These are phyloP conservation scores for Chrysomela aeneicollis DNA, from an alignment of 2,888 invertebrate species.

Conservation along the genomic window DNA sequence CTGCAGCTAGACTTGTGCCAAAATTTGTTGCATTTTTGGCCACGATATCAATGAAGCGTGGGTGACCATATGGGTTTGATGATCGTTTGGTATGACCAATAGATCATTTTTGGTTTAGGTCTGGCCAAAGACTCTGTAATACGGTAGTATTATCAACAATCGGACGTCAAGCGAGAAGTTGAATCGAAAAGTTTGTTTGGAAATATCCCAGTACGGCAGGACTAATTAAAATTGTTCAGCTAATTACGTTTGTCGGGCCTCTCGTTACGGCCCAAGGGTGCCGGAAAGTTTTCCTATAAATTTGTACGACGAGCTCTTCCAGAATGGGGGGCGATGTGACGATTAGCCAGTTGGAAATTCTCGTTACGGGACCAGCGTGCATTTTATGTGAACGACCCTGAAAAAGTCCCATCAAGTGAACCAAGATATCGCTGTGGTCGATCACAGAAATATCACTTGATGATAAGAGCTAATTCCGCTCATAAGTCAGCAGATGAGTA, in stretches of 20 bases:
- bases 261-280: constrained; percentile 7
- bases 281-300: constrained; percentile 1
- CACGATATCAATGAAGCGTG: too few relatives aligned
- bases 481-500: too few relatives aligned
- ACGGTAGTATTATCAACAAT: neutral
- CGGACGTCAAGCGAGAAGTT: constrained; percentile 41
- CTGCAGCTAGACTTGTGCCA: too few relatives aligned
- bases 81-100: too few relatives aligned
- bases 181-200: constrained; percentile 44
- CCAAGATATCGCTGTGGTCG: too few relatives aligned
- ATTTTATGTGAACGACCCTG: neutral
- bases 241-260: constrained; percentile 43
- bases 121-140: too few relatives aligned
- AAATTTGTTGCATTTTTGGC: too few relatives aligned
- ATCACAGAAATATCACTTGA: too few relatives aligned
- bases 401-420: neutral
- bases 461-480: too few relatives aligned
- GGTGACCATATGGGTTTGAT: too few relatives aligned
- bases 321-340: neutral
- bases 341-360: neutral
- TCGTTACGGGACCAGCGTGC: neutral
- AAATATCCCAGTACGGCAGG: constrained; percentile 42
- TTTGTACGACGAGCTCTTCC: constrained; percentile 2
- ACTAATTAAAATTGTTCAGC: constrained; percentile 48
- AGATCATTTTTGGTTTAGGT: too few relatives aligned